Evolutionary conservation across 2,888 invertebrate species (phyloP), one percentile per base, ranked within the genome.

Genomic region (Lypha dubia): DNA sequence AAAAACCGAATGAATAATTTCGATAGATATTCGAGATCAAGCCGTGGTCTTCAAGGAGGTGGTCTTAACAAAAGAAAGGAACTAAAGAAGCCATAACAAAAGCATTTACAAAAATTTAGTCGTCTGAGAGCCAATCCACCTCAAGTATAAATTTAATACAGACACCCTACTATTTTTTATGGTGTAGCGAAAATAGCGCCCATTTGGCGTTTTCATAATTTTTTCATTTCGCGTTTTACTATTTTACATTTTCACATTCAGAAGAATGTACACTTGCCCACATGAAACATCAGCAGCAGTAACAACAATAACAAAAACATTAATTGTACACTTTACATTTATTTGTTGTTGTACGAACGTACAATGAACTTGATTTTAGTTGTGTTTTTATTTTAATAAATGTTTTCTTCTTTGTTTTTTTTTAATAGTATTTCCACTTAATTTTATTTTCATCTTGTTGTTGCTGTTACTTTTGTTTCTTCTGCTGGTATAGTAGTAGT

Each of bases 321-420:
- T 17, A 51, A 46, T 75, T 44, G 53, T 56, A 76, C 38, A 68
- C 38, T 74, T 79, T 62, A 79, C 73, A 79, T 71, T 65, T 73
- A 9, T 24, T n/a, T 77, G 65, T 51, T 65, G 53, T 73, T 79
- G 79, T 67, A 56, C 60, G 17, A 63, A 70, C 81, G 81, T 81
- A 70, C 81, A 82, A 82, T 82, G 81, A 82, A 82, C 81, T 82
- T 82, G 81, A 82, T 70, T 70, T 82, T 67, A 20, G 38, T 73
- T 63, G 46, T 53, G 35, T 71, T 13, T 70, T 53, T 76, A 13
- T 60, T 53, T 63, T 79, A 38, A n/a, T 53, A 28, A 56, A 46
- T 46, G 22, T 58, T 71, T 20, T 38, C 38, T 38, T 3, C 38
- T 38, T 11, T 53, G 49, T 13, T 1, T 44, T 56, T 76, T 7